Percentiles rank a stretch among this genome's conserved stretches.
Evolutionary conservation across 2,113 vertebrate species (phyloP).

Genomic region (Rhinichthys klamathensis): DNA sequence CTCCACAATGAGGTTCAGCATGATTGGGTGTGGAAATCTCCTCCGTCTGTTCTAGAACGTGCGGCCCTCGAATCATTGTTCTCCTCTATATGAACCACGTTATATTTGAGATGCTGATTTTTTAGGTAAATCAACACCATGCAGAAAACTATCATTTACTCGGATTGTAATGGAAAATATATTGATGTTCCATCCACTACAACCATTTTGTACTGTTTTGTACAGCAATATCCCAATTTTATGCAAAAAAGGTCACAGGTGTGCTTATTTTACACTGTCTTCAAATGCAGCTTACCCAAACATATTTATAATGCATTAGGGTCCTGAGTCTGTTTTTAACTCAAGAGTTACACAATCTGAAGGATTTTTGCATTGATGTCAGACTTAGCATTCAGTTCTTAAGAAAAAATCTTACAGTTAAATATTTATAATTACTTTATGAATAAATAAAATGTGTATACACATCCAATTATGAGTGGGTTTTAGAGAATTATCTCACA

Average conservation of each 20-base stretch:
- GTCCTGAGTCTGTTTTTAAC: background rate
- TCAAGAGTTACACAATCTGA: background rate
- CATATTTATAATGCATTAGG: conserved; percentile 19
- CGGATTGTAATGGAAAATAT: background rate
- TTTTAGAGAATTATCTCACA: background rate
- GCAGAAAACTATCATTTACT: background rate
- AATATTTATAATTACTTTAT: background rate
- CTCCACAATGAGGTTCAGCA: background rate
- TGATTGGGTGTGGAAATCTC: background rate
- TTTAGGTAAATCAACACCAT: background rate
- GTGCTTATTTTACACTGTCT: background rate
- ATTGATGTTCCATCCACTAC: background rate
- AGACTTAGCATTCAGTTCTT: background rate
- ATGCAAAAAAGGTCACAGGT: background rate
- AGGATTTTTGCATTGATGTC: background rate
- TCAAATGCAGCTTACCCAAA: background rate
- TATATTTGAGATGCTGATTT: background rate
- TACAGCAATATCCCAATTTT: background rate
- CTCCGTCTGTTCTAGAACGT: background rate
- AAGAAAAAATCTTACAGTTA: background rate
- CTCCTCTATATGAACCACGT: background rate
- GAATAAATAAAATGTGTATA: background rate
- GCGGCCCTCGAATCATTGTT: background rate
- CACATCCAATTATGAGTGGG: background rate
- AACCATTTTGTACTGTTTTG: background rate